Conservation (phyloP, 2,888 invertebrate species). For the Omphaloscelis lunosa region DNA sequence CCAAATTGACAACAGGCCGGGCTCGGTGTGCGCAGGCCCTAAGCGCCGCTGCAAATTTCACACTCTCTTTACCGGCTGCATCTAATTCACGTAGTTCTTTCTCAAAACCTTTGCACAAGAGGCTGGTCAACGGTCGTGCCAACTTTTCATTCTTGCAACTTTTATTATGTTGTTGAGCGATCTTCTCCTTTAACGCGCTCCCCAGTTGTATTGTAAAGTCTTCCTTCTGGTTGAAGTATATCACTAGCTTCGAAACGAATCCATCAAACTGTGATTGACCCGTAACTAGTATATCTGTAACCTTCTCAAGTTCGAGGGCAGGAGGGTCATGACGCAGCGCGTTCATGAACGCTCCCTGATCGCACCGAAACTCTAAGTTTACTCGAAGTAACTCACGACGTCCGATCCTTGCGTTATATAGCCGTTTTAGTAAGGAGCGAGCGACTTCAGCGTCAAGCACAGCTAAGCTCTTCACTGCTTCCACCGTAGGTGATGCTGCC, state of each 20-base stretch:
- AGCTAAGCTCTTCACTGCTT: constrained; percentile 66
- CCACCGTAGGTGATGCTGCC: constrained; percentile 64
- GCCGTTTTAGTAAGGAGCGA: constrained; percentile 64
- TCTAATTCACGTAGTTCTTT: constrained; percentile 57
- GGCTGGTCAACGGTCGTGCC: constrained; percentile 55
- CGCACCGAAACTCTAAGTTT: constrained; percentile 72
- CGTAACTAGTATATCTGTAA: constrained; percentile 63
- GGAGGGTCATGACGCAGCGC: constrained; percentile 76
- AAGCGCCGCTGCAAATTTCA: constrained; percentile 68
- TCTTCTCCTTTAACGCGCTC: constrained; percentile 33
- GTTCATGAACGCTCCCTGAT: constrained; percentile 78
- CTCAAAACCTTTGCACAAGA: constrained; percentile 52
- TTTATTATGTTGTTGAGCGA: constrained; percentile 22
- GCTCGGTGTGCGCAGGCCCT: constrained; percentile 74
- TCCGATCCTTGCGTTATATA: constrained; percentile 73
- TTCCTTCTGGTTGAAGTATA: constrained; percentile 77
- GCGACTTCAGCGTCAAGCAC: constrained; percentile 61
- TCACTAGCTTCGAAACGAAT: constrained; percentile 73
- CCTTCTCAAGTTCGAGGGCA: constrained; percentile 66
- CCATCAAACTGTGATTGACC: constrained; percentile 62
- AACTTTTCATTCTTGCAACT: constrained; percentile 25
- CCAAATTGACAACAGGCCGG: constrained; percentile 71
- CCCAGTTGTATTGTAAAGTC: constrained; percentile 72
- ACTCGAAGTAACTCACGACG: constrained; percentile 74
- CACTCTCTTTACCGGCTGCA: constrained; percentile 29